Base-by-base conservation (phyloP, 2,113 vertebrate genomes). In the Crotophaga sulcirostris region DNA sequence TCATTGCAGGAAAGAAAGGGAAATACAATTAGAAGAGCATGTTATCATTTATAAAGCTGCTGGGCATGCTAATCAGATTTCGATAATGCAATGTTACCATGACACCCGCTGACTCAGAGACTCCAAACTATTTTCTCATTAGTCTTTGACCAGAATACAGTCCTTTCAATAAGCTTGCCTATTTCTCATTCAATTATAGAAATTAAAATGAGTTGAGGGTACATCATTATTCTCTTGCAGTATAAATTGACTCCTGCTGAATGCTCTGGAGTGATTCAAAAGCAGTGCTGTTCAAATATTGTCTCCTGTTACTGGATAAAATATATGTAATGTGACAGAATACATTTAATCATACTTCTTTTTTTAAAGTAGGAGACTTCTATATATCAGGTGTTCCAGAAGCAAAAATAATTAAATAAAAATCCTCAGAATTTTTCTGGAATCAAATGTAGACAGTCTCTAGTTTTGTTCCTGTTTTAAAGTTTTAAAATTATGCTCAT, bases 51-150 rank as follows among this genome's bases (percentile, higher is more conserved):
- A 40, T 72, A 74, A 89, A 91, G 94, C 94, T 95, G 82, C 91
- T 96, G 93, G 96, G 95, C 97, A 98, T 97, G 86, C 94, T 97
- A 97, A 98, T 98, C 97, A 97, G 97, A 97, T 98, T 97, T 97
- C 20, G 60, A 97, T 98, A 98, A 96, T 96, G 73, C 95, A 92
- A 90, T 95, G 96, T 98, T 98, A 95, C 98, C 97, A 98, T 98
- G 97, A 96, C 96, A 97, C 94, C 97, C 88, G 7, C 94, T 86
- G 97, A 97, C 94, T 98, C 93, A 69, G 91, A 94, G 94, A 54
- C 84, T 94, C 83, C 59, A 93, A 92, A 96, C 97, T 82, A 94
- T 97, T 97, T 97, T 98, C 97, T 98, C 96, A 97, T 98, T 98
- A 98, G 94, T 97, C 92, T 95, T 97, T 98, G 97, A 97, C 97